Base-by-base conservation (phyloP, 2,113 vertebrate genomes). In the Dipodomys stephensi region DNA sequence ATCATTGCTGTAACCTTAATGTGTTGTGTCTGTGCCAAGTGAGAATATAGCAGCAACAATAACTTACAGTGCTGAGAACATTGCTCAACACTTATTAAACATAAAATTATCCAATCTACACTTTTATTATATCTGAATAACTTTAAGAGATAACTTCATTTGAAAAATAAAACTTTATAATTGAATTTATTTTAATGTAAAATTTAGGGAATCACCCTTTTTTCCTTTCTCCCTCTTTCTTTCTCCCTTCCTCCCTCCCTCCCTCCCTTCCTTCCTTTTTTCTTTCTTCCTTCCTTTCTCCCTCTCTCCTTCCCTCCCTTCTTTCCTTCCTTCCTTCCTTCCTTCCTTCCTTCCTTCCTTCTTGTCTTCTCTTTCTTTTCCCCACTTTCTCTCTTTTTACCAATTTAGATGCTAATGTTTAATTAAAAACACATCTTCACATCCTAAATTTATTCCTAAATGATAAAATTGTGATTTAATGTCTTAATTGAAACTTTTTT, bases 1-100 rank as follows among this genome's bases (percentile, higher is more conserved):
- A 94, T 94, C 86, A 95, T 88, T 96, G 90, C 28, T 87, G 79
- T 95, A 90, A 85, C 92, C 96, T 96, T 95, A 97, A 97, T 96
- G 80, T 35, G 95, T 96, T 96, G 78, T 83, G 92, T 88, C 90
- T 91, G 69, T 62, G 19, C 10, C 11, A 23, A 68, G n/a, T 79
- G 32, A 74, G 96, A 97, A 95, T 4, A 30, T 18, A 68, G 73
- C n/a, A 83, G 30, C 25, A 65, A 44, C 32, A 27, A 19, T 15
- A 82, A 76, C 19, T 46, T 44, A 64, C n/a, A 46, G 30, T 3
- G 6, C n/a, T 18, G 28, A 30, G 60, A 22, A 71, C 2, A 25
- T 49, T 84, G 22, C 64, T 25, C 39, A 83, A 77, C 27, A 64
- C 3, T n/a, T 79, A 65, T 35, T 81, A 44, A 8, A 44, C n/a